Evolutionary conservation across 2,888 invertebrate genomes (phyloP).

Genomic region (Branchinecta sandiegonensis): DNA sequence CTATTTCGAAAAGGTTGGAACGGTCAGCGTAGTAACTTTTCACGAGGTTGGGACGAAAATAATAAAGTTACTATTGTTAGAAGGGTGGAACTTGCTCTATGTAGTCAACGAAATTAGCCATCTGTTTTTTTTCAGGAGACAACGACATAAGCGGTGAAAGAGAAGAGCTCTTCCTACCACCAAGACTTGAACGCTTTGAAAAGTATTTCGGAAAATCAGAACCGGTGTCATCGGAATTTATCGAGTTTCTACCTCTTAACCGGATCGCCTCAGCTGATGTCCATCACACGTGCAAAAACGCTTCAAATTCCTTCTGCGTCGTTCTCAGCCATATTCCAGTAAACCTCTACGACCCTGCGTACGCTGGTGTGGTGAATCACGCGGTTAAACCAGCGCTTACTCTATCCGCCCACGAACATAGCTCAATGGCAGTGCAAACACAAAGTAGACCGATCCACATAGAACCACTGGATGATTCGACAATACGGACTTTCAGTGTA

Average conservation of each 20-base stretch:
- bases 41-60: not conserved
- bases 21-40: no score
- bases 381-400: conserved; percentile 29
- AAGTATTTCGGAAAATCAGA: conserved; percentile 56
- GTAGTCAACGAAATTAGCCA: conserved; percentile 27
- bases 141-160: conserved; percentile 94
- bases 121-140: conserved; percentile 73
- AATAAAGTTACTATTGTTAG: no score
- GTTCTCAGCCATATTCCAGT: conserved; percentile 19
- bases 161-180: conserved; percentile 47
- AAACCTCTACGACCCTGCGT: conserved; percentile 19
- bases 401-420: conserved; percentile 38
- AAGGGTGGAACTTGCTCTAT: no score
- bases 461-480: not conserved
- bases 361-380: conserved; percentile 20
- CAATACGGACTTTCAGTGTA: not conserved
- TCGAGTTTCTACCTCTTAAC: conserved; percentile 36
- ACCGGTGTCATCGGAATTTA: conserved; percentile 37
- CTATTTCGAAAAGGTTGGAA: no score
- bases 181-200: conserved; percentile 57
- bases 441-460: conserved; percentile 22
- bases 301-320: conserved; percentile 6
- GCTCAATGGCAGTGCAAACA: conserved; percentile 28
- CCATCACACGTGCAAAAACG: conserved; percentile 11
- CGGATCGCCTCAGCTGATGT: not conserved